Conservation (phyloP, 2,113 vertebrate species). For the Malaclemys terrapin region DNA sequence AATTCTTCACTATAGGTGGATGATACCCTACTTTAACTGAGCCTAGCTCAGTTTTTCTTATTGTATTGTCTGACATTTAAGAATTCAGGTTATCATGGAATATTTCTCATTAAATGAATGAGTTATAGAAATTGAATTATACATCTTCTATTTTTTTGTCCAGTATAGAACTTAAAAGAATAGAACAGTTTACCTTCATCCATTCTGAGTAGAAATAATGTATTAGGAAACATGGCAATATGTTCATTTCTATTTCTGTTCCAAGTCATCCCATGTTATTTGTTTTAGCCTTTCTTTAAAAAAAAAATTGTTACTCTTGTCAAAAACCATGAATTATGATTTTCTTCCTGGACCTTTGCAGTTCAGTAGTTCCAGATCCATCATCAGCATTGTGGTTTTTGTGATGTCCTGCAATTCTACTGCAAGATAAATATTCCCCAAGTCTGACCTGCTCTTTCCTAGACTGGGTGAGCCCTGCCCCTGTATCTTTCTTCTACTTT, state of each 20-base stretch:
- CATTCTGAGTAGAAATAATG: not conserved
- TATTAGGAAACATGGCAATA: not conserved
- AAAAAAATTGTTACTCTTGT: not conserved
- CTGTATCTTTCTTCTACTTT: not conserved
- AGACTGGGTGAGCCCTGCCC: not conserved
- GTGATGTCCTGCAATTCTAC: not conserved
- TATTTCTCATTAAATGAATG: not conserved
- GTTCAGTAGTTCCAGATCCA: not conserved
- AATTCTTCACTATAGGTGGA: not conserved
- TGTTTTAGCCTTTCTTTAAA: not conserved
- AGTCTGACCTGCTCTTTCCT: not conserved
- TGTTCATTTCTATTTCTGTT: not conserved
- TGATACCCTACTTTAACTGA: not conserved
- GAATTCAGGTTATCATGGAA: not conserved
- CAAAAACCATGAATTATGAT: not conserved
- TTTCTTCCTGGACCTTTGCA: not conserved
- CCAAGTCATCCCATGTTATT: not conserved
- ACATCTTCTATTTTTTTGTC: not conserved
- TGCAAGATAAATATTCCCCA: not conserved
- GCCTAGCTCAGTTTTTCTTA: not conserved
- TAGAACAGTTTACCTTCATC: rapidly evolving
- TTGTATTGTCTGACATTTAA: not conserved
- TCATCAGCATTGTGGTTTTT: not conserved
- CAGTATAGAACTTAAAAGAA: not conserved
- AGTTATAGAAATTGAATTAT: not conserved